phyloP scores from a whole-genome alignment of 2,888 invertebrate genomes.

The Hirudinaria manillensis region DNA sequence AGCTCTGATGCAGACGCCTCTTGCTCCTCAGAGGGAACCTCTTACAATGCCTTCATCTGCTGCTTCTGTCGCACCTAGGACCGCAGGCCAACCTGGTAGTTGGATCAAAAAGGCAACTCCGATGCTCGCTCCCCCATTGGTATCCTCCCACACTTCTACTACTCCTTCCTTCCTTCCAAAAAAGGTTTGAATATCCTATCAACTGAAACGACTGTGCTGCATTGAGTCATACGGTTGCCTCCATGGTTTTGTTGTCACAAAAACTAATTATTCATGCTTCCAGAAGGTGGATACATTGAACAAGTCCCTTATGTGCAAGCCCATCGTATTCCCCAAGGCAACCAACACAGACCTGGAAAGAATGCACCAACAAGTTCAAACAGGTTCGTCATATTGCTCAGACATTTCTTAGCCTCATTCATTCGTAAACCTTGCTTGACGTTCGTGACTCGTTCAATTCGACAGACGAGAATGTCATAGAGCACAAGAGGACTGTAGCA shows the following conservation, averaged over 20 bases:
- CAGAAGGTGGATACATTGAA: conserved; percentile 29
- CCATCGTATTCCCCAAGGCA: conserved; percentile 33
- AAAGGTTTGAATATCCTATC: background rate
- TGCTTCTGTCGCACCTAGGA: too few species aligned
- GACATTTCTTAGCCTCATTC: background rate
- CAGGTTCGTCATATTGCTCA: conserved; percentile 16
- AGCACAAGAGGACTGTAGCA: conserved; percentile 27
- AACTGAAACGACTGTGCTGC: background rate
- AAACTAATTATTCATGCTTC: background rate
- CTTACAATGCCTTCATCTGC: too few species aligned
- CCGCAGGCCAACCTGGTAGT: background rate
- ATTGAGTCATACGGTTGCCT: background rate
- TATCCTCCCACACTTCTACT: too few species aligned
- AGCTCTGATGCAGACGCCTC: too few species aligned
- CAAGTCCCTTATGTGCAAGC: conserved; percentile 34
- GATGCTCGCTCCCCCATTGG: conserved; percentile 18
- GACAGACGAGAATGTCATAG: conserved; percentile 25
- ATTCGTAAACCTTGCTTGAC: background rate
- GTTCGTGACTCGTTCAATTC: background rate
- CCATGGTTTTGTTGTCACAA: background rate
- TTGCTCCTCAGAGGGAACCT: too few species aligned
- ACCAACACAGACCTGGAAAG: conserved; percentile 26
- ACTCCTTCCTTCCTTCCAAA: too few species aligned
- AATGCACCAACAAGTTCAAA: conserved; percentile 29
- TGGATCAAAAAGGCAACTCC: conserved; percentile 29